Conservation (phyloP, 1,140 invertebrate species). For the Theocolax elegans region DNA sequence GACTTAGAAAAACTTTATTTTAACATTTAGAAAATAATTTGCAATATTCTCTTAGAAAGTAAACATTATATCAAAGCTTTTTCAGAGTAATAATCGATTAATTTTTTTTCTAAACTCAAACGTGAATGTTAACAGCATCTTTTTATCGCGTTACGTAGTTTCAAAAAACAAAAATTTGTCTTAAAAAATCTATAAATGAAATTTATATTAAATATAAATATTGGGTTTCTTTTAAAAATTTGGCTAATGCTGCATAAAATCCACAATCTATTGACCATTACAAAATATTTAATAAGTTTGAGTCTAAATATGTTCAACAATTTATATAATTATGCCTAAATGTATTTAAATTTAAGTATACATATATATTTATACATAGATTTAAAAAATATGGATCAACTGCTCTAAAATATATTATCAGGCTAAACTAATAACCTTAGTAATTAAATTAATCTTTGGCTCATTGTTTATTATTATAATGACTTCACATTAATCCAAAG, state of each 20-base stretch:
- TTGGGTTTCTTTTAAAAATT: slow-evolving; percentile 5
- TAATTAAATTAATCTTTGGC: slow-evolving; percentile 15
- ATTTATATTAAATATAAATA: slow-evolving; percentile 1
- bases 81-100: too few relatives aligned
- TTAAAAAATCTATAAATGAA: slow-evolving; percentile 4
- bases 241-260: slow-evolving; percentile 14
- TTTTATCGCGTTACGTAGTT: too few relatives aligned
- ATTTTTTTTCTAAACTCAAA: too few relatives aligned
- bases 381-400: neutral
- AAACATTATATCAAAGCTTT: too few relatives aligned
- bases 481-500: neutral
- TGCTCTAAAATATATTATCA: neutral
- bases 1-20: slow-evolving; percentile 10
- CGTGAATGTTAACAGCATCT: too few relatives aligned
- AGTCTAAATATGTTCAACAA: neutral
- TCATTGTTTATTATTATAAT: neutral
- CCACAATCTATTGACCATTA: neutral
- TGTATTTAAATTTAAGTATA: neutral
- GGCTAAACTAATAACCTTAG: neutral
- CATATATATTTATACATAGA: neutral
- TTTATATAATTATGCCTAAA: neutral
- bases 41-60: neutral
- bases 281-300: slow-evolving; percentile 1
- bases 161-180: too few relatives aligned
- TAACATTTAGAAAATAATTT: neutral